Evolutionary conservation across 2,797 vertebrate genomes (phyloP).

Genomic region (Etheostoma perlongum): DNA sequence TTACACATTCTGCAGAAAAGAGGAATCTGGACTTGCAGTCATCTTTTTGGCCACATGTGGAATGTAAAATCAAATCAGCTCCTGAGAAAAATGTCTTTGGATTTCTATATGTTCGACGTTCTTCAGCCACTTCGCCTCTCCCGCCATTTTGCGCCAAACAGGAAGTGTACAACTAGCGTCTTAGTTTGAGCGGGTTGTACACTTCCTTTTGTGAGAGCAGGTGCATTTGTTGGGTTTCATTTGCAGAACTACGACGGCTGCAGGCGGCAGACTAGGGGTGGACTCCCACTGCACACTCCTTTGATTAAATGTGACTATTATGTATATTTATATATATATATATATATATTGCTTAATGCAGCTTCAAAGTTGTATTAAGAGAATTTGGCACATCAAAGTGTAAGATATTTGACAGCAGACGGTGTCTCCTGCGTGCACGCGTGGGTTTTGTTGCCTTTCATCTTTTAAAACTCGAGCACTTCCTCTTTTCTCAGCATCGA

Average conservation of each 20-base stretch:
- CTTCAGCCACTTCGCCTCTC: constrained; percentile 65
- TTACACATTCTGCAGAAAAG: constrained; percentile 82
- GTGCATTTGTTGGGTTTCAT: constrained; percentile 51
- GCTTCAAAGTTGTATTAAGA: constrained; percentile 59
- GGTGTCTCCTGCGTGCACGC: neutral
- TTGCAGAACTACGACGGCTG: constrained; percentile 34
- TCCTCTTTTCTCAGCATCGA: constrained; percentile 53
- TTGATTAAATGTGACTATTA: constrained; percentile 10
- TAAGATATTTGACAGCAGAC: neutral
- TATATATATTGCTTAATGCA: constrained; percentile 70
- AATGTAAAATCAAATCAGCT: constrained; percentile 76
- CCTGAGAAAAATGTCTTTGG: constrained; percentile 73
- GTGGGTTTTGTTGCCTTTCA: constrained; percentile 14
- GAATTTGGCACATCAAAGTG: neutral
- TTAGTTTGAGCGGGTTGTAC: constrained; percentile 44
- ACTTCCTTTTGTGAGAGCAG: constrained; percentile 59
- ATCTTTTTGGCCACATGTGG: constrained; percentile 79
- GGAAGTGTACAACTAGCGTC: constrained; percentile 62
- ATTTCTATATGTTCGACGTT: constrained; percentile 60
- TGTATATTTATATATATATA: no score
- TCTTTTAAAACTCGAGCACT: constrained; percentile 31
- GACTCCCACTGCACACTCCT: constrained; percentile 12
- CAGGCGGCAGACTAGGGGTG: no score
- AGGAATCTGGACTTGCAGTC: constrained; percentile 79
- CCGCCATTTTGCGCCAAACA: constrained; percentile 50